phyloP scores from a whole-genome alignment of 2,113 vertebrate species.

The Callorhinus ursinus region DNA sequence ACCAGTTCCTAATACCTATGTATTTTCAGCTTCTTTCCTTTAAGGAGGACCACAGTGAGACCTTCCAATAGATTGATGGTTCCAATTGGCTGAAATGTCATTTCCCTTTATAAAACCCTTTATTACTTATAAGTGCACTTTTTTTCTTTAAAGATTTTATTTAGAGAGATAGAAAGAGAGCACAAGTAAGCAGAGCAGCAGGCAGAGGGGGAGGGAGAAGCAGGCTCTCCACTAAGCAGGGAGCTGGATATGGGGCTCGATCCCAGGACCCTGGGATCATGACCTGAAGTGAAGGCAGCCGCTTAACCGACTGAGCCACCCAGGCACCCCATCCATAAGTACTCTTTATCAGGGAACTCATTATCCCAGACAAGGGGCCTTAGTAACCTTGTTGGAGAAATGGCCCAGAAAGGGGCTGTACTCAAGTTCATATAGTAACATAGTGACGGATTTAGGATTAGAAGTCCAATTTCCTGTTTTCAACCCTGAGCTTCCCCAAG shows the following conservation, averaged over 20 bases:
- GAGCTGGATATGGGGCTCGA: too few species aligned
- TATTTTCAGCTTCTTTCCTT: background rate
- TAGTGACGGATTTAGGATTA: background rate
- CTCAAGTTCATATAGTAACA: background rate
- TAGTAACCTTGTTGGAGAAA: background rate
- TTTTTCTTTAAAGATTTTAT: too few species aligned
- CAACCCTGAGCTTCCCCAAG: background rate
- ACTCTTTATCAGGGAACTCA: background rate
- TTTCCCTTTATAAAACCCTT: background rate
- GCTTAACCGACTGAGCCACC: too few species aligned
- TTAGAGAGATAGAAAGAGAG: too few species aligned
- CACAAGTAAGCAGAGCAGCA: too few species aligned
- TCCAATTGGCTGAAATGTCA: background rate
- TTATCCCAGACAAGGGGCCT: background rate
- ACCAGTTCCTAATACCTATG: background rate
- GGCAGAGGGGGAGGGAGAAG: too few species aligned
- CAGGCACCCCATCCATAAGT: background rate
- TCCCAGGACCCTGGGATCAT: too few species aligned
- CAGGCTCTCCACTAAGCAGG: too few species aligned
- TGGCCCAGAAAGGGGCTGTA: background rate
- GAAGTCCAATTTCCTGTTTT: background rate
- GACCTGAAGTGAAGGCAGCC: too few species aligned
- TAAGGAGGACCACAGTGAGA: background rate
- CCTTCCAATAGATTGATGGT: background rate
- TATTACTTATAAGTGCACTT: background rate